Evolutionary conservation across 2,113 vertebrate species (phyloP).

Genomic region (Varanus komodoensis): DNA sequence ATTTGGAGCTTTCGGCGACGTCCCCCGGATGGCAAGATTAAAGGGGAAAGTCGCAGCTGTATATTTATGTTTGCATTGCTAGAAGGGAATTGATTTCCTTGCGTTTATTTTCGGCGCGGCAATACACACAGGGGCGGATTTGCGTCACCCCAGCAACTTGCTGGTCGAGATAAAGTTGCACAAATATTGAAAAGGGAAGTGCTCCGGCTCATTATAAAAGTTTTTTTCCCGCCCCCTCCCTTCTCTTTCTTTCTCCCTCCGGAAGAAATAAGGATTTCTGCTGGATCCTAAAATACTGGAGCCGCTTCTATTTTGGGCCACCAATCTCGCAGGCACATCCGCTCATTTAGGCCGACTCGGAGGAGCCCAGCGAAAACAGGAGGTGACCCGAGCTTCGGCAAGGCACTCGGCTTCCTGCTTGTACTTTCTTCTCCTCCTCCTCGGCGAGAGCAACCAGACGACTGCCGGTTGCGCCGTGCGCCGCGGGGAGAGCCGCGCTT

Average conservation of each 20-base stretch:
- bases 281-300: constrained; percentile 98
- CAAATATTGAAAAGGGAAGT: constrained; percentile 99
- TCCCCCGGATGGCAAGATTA: constrained; percentile 82
- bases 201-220: constrained; percentile 94
- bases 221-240: constrained; percentile 66
- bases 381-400: constrained; percentile 85
- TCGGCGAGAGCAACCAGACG: too few species aligned
- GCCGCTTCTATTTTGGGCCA: constrained; percentile 90
- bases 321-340: constrained; percentile 94
- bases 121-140: constrained; percentile 93
- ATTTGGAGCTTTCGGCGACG: constrained; percentile 62
- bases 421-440: constrained; percentile 40
- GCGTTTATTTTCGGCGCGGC: constrained; percentile 90
- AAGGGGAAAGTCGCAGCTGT: constrained; percentile 87
- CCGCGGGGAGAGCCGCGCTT: not conserved
- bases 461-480: too few species aligned
- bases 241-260: constrained; percentile 74
- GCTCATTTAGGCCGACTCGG: constrained; percentile 93
- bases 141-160: constrained; percentile 98
- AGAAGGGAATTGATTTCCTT: constrained; percentile 92
- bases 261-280: constrained; percentile 99
- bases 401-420: constrained; percentile 81
- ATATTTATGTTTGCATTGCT: constrained; percentile 93
- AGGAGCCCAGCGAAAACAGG: constrained; percentile 93
- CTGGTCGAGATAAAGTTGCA: constrained; percentile 97